Conservation (phyloP, 2,888 invertebrate species). For the Dolomedes plantarius region DNA sequence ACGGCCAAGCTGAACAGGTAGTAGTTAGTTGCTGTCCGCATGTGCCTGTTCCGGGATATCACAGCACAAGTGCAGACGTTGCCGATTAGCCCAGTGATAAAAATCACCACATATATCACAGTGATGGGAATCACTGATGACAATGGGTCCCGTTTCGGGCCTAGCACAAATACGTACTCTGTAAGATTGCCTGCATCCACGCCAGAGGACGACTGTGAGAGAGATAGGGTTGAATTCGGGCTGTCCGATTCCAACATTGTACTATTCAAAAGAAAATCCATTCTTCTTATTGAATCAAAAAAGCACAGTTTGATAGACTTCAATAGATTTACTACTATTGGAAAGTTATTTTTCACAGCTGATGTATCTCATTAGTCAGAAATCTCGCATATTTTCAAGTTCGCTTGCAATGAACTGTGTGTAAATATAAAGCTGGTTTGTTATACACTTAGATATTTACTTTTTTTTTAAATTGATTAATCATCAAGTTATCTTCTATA, state of each 20-base stretch:
- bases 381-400: no score
- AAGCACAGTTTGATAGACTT: no score
- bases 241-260: background rate
- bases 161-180: conserved; percentile 40
- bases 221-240: background rate
- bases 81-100: conserved; percentile 85
- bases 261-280: background rate
- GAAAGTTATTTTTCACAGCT: no score
- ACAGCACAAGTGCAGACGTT: conserved; percentile 88
- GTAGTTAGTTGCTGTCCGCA: conserved; percentile 91
- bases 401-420: no score
- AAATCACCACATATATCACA: conserved; percentile 83
- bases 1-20: conserved; percentile 88
- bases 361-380: no score
- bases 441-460: no score
- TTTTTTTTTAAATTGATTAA: no score
- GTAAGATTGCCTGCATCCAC: conserved; percentile 18
- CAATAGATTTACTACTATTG: no score
- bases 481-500: no score
- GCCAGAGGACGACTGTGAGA: background rate
- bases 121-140: conserved; percentile 78
- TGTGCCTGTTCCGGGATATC: conserved; percentile 85
- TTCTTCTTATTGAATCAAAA: background rate
- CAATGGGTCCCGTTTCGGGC: conserved; percentile 70
- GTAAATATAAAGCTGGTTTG: no score